Evolutionary conservation across 2,888 invertebrate species (phyloP).

Genomic region (Atrina japonica): DNA sequence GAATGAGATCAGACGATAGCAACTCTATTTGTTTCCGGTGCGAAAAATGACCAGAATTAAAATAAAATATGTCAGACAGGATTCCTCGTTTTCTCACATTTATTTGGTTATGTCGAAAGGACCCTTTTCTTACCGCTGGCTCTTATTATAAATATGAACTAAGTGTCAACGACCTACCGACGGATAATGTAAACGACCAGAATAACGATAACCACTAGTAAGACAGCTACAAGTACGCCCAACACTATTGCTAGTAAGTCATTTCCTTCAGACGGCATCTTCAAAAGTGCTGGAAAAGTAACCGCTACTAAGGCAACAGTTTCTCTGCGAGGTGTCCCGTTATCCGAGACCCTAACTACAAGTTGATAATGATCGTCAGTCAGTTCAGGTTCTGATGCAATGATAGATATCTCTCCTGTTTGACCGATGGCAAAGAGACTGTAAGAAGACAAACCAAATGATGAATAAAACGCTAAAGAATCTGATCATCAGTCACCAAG

Average conservation of each 20-base stretch:
- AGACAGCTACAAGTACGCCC: conserved; percentile 53
- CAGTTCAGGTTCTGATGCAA: conserved; percentile 47
- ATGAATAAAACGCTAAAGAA: neutral
- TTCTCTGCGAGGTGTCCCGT: conserved; percentile 60
- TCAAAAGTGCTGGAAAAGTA: conserved; percentile 53
- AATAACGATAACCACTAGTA: conserved; percentile 59
- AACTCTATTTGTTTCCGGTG: too few species aligned
- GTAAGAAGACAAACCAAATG: conserved; percentile 30
- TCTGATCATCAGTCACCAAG: too few species aligned
- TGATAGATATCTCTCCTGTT: conserved; percentile 57
- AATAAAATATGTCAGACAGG: too few species aligned
- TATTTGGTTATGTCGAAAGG: too few species aligned
- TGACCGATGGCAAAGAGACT: conserved; percentile 65
- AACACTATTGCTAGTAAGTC: conserved; percentile 53
- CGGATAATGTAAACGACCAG: conserved; percentile 60
- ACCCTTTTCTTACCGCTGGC: too few species aligned
- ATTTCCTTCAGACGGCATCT: conserved; percentile 18
- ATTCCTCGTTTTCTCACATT: too few species aligned
- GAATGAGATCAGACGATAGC: too few species aligned
- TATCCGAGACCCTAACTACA: conserved; percentile 60
- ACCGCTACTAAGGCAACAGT: conserved; percentile 56
- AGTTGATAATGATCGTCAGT: conserved; percentile 52
- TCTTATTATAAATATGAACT: too few species aligned
- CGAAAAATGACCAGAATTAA: too few species aligned
- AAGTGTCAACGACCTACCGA: too few species aligned